Conservation (phyloP, 1,140 invertebrate genomes). For the Procambarus virginalis region DNA sequence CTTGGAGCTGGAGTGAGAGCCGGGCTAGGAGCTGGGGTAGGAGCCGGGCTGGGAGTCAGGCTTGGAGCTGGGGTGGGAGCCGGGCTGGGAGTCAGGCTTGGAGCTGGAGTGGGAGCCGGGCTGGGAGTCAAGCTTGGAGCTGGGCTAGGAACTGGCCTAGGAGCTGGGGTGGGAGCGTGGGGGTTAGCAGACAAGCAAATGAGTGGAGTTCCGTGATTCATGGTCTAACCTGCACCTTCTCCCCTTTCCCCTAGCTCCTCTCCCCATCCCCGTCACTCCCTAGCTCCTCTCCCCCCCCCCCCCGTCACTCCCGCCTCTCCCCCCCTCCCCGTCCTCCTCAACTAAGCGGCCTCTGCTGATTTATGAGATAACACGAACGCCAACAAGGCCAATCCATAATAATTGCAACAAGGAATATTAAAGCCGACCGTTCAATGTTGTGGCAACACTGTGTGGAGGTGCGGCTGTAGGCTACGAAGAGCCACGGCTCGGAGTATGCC, state of each 20-base stretch:
- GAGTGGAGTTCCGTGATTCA: slow-evolving; percentile 39
- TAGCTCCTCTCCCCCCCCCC: neutral
- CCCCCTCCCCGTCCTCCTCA: neutral
- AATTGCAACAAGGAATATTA: slow-evolving; percentile 54
- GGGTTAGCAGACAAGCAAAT: slow-evolving; percentile 34
- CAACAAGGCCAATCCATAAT: slow-evolving; percentile 57
- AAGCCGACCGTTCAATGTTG: slow-evolving; percentile 35
- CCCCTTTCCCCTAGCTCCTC: neutral
- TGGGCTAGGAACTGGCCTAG: too few species aligned
- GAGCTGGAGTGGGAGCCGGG: too few species aligned
- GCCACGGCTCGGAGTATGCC: slow-evolving; percentile 3
- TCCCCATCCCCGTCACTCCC: too few species aligned
- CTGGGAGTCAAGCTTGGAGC: too few species aligned
- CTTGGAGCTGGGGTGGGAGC: too few species aligned
- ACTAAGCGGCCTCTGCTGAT: slow-evolving; percentile 45
- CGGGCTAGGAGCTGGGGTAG: too few species aligned
- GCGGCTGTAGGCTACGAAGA: neutral
- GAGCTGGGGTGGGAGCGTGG: too few species aligned
- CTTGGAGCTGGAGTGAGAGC: too few species aligned
- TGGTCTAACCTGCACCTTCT: neutral
- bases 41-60: too few species aligned
- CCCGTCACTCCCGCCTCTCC: neutral
- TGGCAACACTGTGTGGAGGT: neutral
- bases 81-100: too few species aligned
- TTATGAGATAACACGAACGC: slow-evolving; percentile 43